Base-by-base conservation (phyloP, 2,797 vertebrate species). In the Rhinella marina region DNA sequence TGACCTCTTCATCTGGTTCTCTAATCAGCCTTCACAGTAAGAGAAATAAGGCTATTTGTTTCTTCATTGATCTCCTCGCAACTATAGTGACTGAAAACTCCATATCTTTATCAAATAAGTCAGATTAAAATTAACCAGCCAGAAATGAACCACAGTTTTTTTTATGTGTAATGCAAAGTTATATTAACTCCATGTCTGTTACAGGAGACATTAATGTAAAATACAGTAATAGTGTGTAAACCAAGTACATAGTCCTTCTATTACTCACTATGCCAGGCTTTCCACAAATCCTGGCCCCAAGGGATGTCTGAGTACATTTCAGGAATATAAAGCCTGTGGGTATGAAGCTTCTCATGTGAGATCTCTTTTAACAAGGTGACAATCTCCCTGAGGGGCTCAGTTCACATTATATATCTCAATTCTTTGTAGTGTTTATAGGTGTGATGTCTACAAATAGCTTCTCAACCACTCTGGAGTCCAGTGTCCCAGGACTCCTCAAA, bases 281-380 rank as follows among this genome's bases (percentile, higher is more conserved):
- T 77, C 50, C 11, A 25, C n/a, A 77, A 77, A 77, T 77, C 75
- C 50, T 6, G 7, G 50, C 75, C 50, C 14, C 12, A 25, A 76
- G 75, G 23, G 13, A 77, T 52, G 23, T 77, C 75, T 77, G 75
- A 77, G 23, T 77, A 52, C 75, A 77, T 54, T 50, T 54, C 75
- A 77, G 12, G 48, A 54, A 54, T 0, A 77, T 41, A 77, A 54
- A 50, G 50, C 75, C 50, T 54, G 23, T 52, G 75, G 75, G 50
- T n/a, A 77, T 16, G 23, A 77, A 25, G 50, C 14, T 16, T 54
- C 50, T 7, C 75, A 25, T 77, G 75, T 54, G 75, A 77, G 5
- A 77, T 52, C 16, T 75, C 72, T 77, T 25, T 77, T 77, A 77
- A 77, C 75, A 77, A 77, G 48, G 73, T n/a, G 73, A 77, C 73